Base-by-base conservation (phyloP, 1,140 invertebrate species). In the Pogonomyrmex barbatus region DNA sequence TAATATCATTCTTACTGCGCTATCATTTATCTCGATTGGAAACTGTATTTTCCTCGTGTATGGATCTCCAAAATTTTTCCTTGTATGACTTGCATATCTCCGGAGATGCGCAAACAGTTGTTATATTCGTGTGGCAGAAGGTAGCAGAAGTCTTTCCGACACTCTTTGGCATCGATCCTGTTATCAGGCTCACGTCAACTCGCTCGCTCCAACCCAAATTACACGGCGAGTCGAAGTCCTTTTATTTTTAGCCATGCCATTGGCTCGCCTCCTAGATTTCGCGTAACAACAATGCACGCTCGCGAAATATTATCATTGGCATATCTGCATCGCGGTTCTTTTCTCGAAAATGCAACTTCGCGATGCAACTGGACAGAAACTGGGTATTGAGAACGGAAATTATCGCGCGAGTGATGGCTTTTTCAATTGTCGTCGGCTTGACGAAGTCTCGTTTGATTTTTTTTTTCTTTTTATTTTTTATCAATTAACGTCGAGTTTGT, bases 211-310 rank as follows among this genome's bases (percentile, higher is more conserved):
- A 42, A 63, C 50, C 24, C 17, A 62, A 70, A 88, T 82, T 82
- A 42, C 54, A 88, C 45, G 70, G 78, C 73, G 76, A 65, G 70
- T 86, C 47, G 56, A 67, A 77, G 54, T 82, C 24, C 10, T 39
- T 60, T 77, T 89, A 89, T 89, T 89, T 89, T 89, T 89, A 82
- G 84, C 73, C 8, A 24, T n/a, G 8, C 24, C 30, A 71, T 24
- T 84, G 30, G 75, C 33, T 58, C 8, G 14, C 4, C 45, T 70
- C 56, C 70, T 45, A 71, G 17, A 65, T 58, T 24, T 39, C 50
- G 52, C 17, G 5, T 81, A 63, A 36, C 42, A 73, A 65, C 45
- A 52, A 54, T 60, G n/a, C 84, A 76, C 17, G n/a, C 36, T 45
- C 24, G 30, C 36, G 36, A 77, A 58, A 75, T 65, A n/a, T 60